Base-by-base conservation (phyloP, 2,797 vertebrate species). In the Lithobates pipiens region DNA sequence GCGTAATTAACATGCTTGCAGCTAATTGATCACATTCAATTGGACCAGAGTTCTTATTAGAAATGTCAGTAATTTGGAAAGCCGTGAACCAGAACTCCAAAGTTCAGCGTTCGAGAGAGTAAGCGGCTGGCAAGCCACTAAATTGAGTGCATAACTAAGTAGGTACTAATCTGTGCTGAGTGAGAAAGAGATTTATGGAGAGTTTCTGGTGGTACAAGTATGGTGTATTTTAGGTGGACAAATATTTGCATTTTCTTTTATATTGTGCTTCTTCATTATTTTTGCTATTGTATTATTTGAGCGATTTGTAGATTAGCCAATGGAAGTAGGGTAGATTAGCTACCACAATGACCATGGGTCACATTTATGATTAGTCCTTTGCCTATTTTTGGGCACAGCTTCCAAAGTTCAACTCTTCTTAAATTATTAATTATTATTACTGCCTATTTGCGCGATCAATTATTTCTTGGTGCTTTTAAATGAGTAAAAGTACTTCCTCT, bases 1-100 rank as follows among this genome's bases (percentile, higher is more conserved):
- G 25, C n/a, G 29, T 77, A 77, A 77, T 77, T 77, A 69, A 32
- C 77, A 67, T 78, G 63, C 63, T 78, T 15, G 3, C 65, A 32
- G 39, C n/a, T 80, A 80, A 80, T 80, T 80, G 77, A 80, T 42
- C 65, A 32, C 63, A 29, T 80, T 80, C 25, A 69, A 80, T 80
- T 80, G 65, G 39, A 34, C 42, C 63, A 13, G 63, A 67, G 34
- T 65, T 36, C 76, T 11, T 18, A 67, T 78, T 78, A 42, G 63
- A 78, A 61, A 68, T 67, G 76, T 18, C 61, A 78, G 61, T 39
- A 67, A 39, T 65, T 67, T 42, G 39, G 34, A 68, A 78, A 78
- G 36, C n/a, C n/a, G 36, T 78, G 61, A 78, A 67, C 57, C 32
- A 78, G 50, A 76, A 76, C 44, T 32, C 74, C 74, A 76, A 54